These are phyloP conservation scores for Euspilapteryx auroguttella DNA, from an alignment of 2,888 invertebrate species.

Conservation along the genomic window DNA sequence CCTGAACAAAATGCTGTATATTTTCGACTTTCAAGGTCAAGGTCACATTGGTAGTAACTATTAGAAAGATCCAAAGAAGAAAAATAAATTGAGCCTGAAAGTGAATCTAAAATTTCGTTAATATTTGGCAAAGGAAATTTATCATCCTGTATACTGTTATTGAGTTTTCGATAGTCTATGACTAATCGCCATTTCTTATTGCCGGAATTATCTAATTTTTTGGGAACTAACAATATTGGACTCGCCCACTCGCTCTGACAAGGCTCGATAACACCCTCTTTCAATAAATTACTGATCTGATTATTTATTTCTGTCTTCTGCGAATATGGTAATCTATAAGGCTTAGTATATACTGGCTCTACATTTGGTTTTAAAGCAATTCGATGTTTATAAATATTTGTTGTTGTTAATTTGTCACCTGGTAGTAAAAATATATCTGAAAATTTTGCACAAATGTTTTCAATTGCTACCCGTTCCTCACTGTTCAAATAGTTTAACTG, in stretches of 20 bases:
- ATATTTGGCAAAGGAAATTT: background rate
- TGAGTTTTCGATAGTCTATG: slow-evolving; percentile 1
- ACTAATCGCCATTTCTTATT: slow-evolving; percentile 1
- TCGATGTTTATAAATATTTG: background rate
- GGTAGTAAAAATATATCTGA: background rate
- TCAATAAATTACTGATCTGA: background rate
- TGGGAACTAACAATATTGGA: slow-evolving; percentile 1
- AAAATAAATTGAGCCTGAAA: slow-evolving; percentile 1
- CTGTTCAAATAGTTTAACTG: background rate
- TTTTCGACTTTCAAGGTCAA: slow-evolving; percentile 2
- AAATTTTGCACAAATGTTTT: background rate
- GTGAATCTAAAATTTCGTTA: slow-evolving; percentile 1
- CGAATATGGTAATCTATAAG: slow-evolving; percentile 1
- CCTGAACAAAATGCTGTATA: slow-evolving; percentile 5
- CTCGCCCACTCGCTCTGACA: background rate
- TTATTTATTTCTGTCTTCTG: background rate
- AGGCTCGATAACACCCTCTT: background rate
- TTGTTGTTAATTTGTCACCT: background rate
- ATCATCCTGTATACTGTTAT: background rate
- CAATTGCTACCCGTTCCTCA: background rate
- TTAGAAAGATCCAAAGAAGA: background rate
- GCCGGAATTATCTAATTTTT: background rate
- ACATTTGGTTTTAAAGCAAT: background rate
- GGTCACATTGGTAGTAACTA: background rate
- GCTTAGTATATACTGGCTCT: slow-evolving; percentile 1